These are phyloP conservation scores for Euspilapteryx auroguttella DNA, from an alignment of 2,888 invertebrate species.

Conservation along the genomic window DNA sequence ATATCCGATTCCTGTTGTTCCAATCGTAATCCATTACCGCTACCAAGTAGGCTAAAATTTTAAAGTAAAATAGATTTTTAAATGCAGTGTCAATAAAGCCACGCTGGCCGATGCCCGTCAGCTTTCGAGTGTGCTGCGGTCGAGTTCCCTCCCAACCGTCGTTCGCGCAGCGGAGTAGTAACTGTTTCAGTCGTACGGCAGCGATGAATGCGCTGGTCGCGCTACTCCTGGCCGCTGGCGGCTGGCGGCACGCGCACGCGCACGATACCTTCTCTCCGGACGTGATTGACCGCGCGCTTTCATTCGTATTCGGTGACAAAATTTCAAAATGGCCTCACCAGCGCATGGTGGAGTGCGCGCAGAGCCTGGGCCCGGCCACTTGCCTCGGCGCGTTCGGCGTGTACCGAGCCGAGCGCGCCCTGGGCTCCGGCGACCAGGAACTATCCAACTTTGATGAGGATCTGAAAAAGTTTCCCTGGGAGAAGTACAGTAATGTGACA, in stretches of 20 bases:
- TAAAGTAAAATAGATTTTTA: no score
- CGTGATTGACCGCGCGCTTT: slow-evolving; percentile 9
- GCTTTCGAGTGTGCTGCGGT: no score
- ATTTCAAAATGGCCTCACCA: slow-evolving; percentile 10
- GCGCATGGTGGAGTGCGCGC: slow-evolving; percentile 19
- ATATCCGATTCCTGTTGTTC: no score
- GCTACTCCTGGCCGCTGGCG: slow-evolving; percentile 26
- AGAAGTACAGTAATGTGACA: slow-evolving; percentile 27
- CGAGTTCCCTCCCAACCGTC: neutral
- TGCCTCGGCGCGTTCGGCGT: slow-evolving; percentile 59
- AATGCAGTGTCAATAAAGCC: no score
- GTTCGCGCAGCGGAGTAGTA: neutral
- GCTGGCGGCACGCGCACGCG: slow-evolving; percentile 17
- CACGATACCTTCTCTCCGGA: slow-evolving; percentile 7
- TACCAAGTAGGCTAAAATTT: no score
- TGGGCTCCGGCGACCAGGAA: slow-evolving; percentile 8
- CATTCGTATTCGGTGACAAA: slow-evolving; percentile 14
- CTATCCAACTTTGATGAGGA: slow-evolving; percentile 23
- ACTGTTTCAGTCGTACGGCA: slow-evolving; percentile 31
- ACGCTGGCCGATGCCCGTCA: no score
- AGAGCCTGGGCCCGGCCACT: slow-evolving; percentile 40
- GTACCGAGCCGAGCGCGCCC: slow-evolving; percentile 46
- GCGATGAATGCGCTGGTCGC: slow-evolving; percentile 49
- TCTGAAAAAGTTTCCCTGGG: slow-evolving; percentile 40
- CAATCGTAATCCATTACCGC: no score